Base-by-base conservation (phyloP, 2,797 vertebrate species). In the Tauraco hartlaubi region DNA sequence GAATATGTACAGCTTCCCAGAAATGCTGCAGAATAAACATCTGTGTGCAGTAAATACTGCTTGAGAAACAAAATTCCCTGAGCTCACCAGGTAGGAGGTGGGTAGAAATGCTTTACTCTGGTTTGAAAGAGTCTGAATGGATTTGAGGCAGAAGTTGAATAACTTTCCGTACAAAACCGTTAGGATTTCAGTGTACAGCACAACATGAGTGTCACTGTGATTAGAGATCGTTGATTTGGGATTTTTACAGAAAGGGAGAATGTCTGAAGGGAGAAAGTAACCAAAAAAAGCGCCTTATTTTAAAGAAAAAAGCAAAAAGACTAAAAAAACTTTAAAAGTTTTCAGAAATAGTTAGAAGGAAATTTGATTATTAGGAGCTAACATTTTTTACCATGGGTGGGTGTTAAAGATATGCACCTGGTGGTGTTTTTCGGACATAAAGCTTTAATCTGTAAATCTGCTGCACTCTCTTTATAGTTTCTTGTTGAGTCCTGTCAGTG, bases 191-290 rank as follows among this genome's bases (percentile, higher is more conserved):
- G 2, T 13, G 39, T 67, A 11, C 13, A 35, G 51, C 2, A 0
- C 29, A 64, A 11, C 2, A 0, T 0, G 9, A 67, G 7, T 17
- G 14, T 56, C 17, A 48, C 17, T 0, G 0, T 11, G 3, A 29
- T 49, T 9, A 37, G 12, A 54, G 29, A 15, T 18, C 2, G 0
- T 28, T 18, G 16, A 63, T 12, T 44, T 29, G 2, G 2, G 23
- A 52, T 52, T 78, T 71, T 66, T 33, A 4, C 52, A 71, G 25
- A 26, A 78, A 68, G 5, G 11, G 28, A 44, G 17, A 54, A 33
- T 5, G 2, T n/a, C 43, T 68, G 35, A 84, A 86, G 43, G 48
- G 41, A 31, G 9, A 29, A 73, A 59, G 10, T 69, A 67, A 46
- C 9, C 0, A 15, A 52, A 52, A 75, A 29, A 33, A 0, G 0